phyloP scores from a whole-genome alignment of 1,140 invertebrate species.

The Panagrolaimus sp. region DNA sequence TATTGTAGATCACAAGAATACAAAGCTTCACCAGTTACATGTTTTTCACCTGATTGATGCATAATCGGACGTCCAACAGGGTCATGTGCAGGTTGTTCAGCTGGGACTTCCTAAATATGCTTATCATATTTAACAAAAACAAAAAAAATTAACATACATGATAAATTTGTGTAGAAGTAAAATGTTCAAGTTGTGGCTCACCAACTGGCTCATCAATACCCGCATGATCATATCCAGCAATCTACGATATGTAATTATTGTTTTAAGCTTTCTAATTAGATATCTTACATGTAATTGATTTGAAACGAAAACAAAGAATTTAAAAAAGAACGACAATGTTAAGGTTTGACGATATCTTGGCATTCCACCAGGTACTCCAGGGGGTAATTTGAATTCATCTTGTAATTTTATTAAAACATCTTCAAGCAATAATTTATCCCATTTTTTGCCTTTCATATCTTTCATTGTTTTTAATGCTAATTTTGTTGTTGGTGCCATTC shows the following conservation, averaged over 20 bases:
- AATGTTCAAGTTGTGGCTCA: constrained; percentile 65
- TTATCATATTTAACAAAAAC: background rate
- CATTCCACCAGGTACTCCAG: constrained; percentile 82
- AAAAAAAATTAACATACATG: constrained; percentile 63
- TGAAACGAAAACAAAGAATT: constrained; percentile 72
- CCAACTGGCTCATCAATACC: constrained; percentile 59
- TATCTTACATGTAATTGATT: constrained; percentile 35
- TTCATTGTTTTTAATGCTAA: constrained; percentile 68
- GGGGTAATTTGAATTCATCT: constrained; percentile 71
- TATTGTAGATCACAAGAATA: constrained; percentile 82
- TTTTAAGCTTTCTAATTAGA: constrained; percentile 16
- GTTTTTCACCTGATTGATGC: constrained; percentile 77
- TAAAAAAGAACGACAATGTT: constrained; percentile 77
- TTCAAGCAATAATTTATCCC: constrained; percentile 70
- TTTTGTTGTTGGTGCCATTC: constrained; percentile 81
- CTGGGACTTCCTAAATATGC: constrained; percentile 61
- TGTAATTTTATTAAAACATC: constrained; percentile 66
- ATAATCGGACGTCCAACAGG: constrained; percentile 75
- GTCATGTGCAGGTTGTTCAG: constrained; percentile 66
- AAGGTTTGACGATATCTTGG: constrained; percentile 74
- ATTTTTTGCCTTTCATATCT: constrained; percentile 62
- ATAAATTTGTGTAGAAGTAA: constrained; percentile 74
- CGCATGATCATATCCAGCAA: constrained; percentile 63
- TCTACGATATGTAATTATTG: constrained; percentile 11
- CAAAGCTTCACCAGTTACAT: constrained; percentile 81